These are phyloP conservation scores for Sylvilagus bachmani DNA, from an alignment of 2,113 vertebrate genomes.

Conservation along the genomic window DNA sequence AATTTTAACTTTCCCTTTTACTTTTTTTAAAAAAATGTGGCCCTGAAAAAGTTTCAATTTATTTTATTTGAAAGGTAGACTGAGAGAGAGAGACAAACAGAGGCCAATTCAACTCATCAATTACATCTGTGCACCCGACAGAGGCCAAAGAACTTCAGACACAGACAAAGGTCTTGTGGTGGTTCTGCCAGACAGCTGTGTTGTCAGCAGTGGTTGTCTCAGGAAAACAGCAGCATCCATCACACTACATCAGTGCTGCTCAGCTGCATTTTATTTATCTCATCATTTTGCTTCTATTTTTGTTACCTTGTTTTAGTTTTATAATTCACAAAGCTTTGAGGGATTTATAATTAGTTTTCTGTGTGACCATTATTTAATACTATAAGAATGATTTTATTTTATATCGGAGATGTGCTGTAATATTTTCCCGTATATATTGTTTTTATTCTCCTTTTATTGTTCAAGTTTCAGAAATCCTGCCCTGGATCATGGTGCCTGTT, in stretches of 20 bases:
- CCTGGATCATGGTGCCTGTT: not conserved
- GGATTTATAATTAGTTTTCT: not conserved
- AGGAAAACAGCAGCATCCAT: not conserved
- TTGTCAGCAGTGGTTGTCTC: not conserved
- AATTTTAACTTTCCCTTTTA: not conserved
- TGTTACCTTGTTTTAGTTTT: conserved; percentile 10
- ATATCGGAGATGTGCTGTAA: not conserved
- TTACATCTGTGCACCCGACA: not conserved
- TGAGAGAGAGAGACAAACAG: not conserved
- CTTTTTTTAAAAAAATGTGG: no score
- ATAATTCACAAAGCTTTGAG: not conserved
- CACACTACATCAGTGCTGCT: not conserved
- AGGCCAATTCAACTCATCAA: not conserved
- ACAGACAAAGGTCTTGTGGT: not conserved
- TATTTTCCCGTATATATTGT: not conserved
- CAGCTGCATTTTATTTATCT: not conserved
- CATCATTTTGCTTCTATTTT: not conserved
- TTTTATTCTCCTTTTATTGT: not conserved
- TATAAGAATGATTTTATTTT: not conserved
- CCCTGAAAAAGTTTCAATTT: no score
- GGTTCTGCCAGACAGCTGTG: not conserved
- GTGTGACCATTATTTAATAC: conserved; percentile 3
- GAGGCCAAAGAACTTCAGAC: not conserved
- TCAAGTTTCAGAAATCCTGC: not conserved
- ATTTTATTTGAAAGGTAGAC: no score